These are phyloP conservation scores for Halesus radiatus DNA, from an alignment of 1,140 invertebrate genomes.

Conservation along the genomic window DNA sequence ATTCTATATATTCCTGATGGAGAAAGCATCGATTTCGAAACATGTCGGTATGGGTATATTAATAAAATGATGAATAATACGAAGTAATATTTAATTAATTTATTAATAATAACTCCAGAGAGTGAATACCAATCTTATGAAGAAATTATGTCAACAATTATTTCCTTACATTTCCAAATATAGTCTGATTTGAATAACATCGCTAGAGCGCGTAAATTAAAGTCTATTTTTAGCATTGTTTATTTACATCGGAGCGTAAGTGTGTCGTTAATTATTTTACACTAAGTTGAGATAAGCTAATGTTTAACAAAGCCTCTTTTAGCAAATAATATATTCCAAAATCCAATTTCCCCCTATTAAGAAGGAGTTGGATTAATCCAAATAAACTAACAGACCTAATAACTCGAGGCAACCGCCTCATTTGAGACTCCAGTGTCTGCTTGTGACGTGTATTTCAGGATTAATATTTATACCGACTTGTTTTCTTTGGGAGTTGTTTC, in stretches of 20 bases:
- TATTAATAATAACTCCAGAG: no score
- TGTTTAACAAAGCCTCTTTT: slow-evolving; percentile 19
- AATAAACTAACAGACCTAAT: slow-evolving; percentile 23
- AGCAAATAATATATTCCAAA: slow-evolving; percentile 3
- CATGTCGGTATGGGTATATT: no score
- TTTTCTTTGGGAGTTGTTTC: slow-evolving; percentile 4
- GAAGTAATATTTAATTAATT: no score
- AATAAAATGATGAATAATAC: no score
- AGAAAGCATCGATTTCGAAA: no score
- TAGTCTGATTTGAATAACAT: no score
- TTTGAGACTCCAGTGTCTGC: neutral
- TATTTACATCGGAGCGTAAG: neutral
- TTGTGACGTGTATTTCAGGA: slow-evolving; percentile 19
- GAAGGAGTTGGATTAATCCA: slow-evolving; percentile 16
- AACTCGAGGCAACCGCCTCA: slow-evolving; percentile 9
- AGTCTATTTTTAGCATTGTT: no score
- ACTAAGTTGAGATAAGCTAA: slow-evolving; percentile 10
- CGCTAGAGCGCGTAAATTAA: no score
- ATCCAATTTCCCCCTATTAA: neutral
- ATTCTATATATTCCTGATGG: no score
- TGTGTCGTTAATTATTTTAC: slow-evolving; percentile 18
- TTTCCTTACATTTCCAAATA: no score
- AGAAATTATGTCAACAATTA: no score
- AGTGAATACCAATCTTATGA: no score
- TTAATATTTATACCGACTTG: neutral